Percentiles rank a stretch among this genome's conserved stretches.
phyloP scores from a whole-genome alignment of 2,888 invertebrate species.

The Campoplex capitator region DNA sequence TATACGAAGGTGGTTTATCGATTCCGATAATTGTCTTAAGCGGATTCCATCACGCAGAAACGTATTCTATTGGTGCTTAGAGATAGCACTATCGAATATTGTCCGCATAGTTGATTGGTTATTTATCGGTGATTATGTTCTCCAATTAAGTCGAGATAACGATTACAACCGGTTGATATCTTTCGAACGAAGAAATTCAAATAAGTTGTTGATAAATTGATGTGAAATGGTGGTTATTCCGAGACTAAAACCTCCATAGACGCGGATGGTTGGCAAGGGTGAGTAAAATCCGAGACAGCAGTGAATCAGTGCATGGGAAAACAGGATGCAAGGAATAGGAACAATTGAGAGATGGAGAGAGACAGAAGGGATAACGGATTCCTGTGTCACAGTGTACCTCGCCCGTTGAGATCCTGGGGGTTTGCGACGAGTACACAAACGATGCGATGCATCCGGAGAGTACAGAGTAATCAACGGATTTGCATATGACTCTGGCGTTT shows the following conservation, averaged over 20 bases:
- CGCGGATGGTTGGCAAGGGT: background rate
- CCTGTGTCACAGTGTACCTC: conserved; percentile 19
- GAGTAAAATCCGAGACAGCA: conserved; percentile 5
- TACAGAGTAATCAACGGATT: conserved; percentile 74
- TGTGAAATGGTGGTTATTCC: background rate
- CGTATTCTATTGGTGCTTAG: no score
- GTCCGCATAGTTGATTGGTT: background rate
- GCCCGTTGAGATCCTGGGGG: conserved; percentile 28
- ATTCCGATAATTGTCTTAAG: no score
- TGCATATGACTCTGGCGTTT: conserved; percentile 71
- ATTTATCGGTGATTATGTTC: background rate
- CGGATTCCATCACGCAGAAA: no score
- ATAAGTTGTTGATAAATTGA: background rate
- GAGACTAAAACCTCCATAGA: background rate
- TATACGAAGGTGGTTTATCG: no score
- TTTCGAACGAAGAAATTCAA: background rate
- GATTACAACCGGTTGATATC: background rate
- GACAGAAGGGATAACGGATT: conserved; percentile 41
- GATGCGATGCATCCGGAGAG: conserved; percentile 48
- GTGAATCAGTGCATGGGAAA: conserved; percentile 32
- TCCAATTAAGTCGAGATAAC: background rate
- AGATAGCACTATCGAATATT: background rate
- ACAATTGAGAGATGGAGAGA: conserved; percentile 40
- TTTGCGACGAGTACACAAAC: conserved; percentile 46
- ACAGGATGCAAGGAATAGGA: conserved; percentile 21